Evolutionary conservation across 2,797 vertebrate species (phyloP).

Genomic region (Dendrocincla tyrannina): DNA sequence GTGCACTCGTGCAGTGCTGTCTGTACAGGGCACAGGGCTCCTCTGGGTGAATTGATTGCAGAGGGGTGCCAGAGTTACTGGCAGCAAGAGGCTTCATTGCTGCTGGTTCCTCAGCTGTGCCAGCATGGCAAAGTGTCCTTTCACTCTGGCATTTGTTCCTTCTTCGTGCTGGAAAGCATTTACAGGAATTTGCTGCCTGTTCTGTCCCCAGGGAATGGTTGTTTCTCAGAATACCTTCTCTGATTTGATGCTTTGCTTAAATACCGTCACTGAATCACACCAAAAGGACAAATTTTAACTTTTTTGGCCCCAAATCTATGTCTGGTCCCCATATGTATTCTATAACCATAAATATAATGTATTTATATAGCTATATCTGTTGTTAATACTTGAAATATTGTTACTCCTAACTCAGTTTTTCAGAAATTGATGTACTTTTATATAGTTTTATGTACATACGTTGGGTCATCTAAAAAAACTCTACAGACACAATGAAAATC

Average conservation of each 20-base stretch:
- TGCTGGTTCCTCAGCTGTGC: neutral
- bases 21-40: neutral
- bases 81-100: neutral
- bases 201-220: neutral
- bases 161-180: neutral
- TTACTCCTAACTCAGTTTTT: neutral
- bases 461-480: neutral
- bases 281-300: neutral
- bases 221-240: neutral
- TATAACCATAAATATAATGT: neutral
- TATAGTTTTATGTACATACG: fast-evolving
- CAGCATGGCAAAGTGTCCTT: neutral
- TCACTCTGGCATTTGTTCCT: neutral
- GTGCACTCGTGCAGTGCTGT: neutral
- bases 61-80: neutral
- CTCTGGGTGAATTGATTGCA: neutral
- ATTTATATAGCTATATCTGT: neutral
- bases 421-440: neutral
- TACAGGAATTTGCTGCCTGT: neutral
- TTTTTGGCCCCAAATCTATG: neutral
- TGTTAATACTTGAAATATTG: neutral
- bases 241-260: neutral
- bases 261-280: neutral
- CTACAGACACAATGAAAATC: neutral
- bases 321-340: neutral